phyloP scores from a whole-genome alignment of 2,888 invertebrate species.

The Cephus nigrinus region DNA sequence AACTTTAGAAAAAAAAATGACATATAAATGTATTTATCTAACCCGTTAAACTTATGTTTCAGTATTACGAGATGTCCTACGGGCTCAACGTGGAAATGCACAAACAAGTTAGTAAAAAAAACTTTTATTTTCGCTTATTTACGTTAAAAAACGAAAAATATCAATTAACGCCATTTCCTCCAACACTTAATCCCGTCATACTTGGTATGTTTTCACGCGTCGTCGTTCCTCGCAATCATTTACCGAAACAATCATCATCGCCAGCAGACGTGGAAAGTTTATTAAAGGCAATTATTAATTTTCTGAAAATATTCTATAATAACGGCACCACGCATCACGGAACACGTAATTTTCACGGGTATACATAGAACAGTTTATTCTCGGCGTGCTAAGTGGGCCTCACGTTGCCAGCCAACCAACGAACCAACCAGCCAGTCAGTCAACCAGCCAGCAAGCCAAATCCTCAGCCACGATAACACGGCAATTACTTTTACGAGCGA shows the following conservation, averaged over 20 bases:
- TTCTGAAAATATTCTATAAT: not conserved
- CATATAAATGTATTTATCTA: not conserved
- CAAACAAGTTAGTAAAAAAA: conserved; percentile 79
- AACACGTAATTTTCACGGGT: conserved; percentile 1
- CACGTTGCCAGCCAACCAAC: conserved; percentile 9
- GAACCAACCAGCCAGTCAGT: too few species aligned
- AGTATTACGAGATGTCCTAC: conserved; percentile 98
- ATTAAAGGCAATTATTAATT: not conserved
- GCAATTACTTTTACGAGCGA: conserved; percentile 54
- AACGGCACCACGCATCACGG: not conserved
- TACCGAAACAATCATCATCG: not conserved
- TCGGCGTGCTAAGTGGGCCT: conserved; percentile 41
- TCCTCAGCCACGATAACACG: conserved; percentile 39
- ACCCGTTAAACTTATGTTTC: conserved; percentile 66
- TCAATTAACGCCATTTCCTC: conserved; percentile 6
- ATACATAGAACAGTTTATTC: conserved; percentile 40
- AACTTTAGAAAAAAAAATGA: too few species aligned
- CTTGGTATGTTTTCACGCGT: not conserved
- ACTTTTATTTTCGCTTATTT: conserved; percentile 1
- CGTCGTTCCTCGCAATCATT: not conserved
- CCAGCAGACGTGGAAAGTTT: not conserved
- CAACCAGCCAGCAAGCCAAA: not conserved
- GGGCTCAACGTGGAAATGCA: conserved; percentile 96
- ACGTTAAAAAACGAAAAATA: conserved; percentile 21
- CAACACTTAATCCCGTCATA: not conserved